These are phyloP conservation scores for Hydrotaea diabolus DNA, from an alignment of 2,888 invertebrate species.

Conservation along the genomic window DNA sequence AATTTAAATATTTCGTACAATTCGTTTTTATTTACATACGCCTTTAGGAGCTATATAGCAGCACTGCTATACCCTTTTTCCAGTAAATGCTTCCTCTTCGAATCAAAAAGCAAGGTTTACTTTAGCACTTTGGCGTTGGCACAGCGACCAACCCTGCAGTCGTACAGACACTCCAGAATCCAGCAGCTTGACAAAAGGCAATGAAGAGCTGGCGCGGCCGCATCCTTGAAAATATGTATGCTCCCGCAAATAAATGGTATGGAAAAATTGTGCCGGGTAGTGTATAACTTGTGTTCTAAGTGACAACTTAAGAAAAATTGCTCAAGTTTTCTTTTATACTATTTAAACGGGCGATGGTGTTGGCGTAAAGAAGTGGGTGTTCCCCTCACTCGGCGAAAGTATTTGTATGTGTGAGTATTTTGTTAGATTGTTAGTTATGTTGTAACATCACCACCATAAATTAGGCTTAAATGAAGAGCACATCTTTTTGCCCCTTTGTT, in stretches of 20 bases:
- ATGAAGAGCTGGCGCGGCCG: neutral
- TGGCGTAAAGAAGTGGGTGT: neutral
- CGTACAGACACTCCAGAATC: neutral
- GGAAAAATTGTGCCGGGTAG: conserved; percentile 48
- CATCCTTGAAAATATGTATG: conserved; percentile 12
- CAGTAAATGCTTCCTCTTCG: neutral
- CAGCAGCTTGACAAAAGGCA: neutral
- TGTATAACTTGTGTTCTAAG: conserved; percentile 64
- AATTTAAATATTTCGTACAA: neutral
- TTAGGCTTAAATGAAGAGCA: conserved; percentile 68
- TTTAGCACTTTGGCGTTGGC: neutral
- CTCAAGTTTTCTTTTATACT: conserved; percentile 31
- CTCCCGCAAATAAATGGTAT: conserved; percentile 58
- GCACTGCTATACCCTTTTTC: neutral
- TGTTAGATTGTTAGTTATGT: conserved; percentile 27
- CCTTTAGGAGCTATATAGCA: conserved; percentile 5
- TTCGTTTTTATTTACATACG: conserved; percentile 15
- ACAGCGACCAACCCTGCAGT: neutral
- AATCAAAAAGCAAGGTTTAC: conserved; percentile 9
- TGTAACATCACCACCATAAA: conserved; percentile 67
- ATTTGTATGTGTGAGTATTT: conserved; percentile 18
- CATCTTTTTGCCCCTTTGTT: conserved; percentile 57
- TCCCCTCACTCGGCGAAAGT: no score
- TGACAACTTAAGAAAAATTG: conserved; percentile 65
- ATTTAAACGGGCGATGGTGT: neutral